Base-by-base conservation (phyloP, 2,888 invertebrate species). In the Machimus atricapillus region DNA sequence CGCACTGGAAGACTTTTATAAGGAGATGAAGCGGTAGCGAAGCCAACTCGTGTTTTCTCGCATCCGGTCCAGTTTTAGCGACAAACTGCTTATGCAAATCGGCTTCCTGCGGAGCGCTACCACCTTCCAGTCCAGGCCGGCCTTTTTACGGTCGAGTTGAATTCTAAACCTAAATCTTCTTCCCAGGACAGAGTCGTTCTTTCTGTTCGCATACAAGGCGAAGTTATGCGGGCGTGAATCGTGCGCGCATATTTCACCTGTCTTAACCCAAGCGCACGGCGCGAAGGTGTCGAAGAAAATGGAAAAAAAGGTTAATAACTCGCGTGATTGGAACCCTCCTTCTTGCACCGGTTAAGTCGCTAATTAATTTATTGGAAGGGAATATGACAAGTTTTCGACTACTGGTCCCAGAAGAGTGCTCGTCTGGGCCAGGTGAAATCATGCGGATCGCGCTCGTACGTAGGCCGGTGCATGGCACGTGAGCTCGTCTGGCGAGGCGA, bases 61-160 rank as follows among this genome's bases (percentile, higher is more conserved):
- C 74, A 85, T 85, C 85, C 85, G 85, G 85, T 74, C 14, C 8
- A 52, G 82, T 12, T 27, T 85, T 85, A 46, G 31, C 73, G 31
- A 37, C n/a, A 52, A 74, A 46, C 43, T 46, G 27, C 76, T 43
- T 85, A 85, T 85, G 85, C 74, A 85, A 74, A 85, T 85, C 23
- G 27, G 74, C 27, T 46, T 85, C 74, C n/a, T 74, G 23, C 83
- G 34, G n/a, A n/a, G 76, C 76, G 16, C 40, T 76, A 40, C 37
- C n/a, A 37, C 74, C n/a, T 56, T 19, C 19, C 19, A 56, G 56
- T 0, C 14, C 43, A 3, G 31, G 31, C 52, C 2, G 19, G 19
- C 58, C 9, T 58, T 23, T 66, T 66, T 66, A 66, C 9, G 19
- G 27, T 66, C 12, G 23, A 23, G 8, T 23, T 23, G 12, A 27